These are phyloP conservation scores for Holothuria scabra DNA, from an alignment of 53 echinoderm and acorn worm species.

Conservation along the genomic window DNA sequence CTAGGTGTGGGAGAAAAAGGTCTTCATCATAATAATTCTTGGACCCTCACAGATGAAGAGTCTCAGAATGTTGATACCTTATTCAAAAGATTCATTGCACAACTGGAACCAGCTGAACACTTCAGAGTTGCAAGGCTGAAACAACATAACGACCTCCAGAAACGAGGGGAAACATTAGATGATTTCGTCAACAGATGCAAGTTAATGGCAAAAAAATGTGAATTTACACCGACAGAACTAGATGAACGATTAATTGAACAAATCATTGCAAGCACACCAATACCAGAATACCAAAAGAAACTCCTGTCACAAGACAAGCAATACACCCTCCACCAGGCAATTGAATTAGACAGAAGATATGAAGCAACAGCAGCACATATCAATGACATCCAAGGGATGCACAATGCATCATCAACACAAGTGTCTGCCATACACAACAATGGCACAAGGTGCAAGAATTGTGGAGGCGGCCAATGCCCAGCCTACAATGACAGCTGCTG, in stretches of 20 bases:
- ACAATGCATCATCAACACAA: neutral
- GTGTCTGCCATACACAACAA: conserved; percentile 5
- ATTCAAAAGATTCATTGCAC: neutral
- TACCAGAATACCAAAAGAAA: conserved; percentile 52
- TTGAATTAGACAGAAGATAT: conserved; percentile 37
- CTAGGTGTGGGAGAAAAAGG: neutral
- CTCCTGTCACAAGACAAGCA: neutral
- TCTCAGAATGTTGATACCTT: neutral
- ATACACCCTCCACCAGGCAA: conserved; percentile 13
- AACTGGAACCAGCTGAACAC: conserved; percentile 4
- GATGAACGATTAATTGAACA: conserved; percentile 56
- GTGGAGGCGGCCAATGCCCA: conserved; percentile 40
- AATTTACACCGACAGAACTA: conserved; percentile 30
- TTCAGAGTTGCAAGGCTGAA: conserved; percentile 5
- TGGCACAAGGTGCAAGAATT: conserved; percentile 18
- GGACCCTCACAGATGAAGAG: conserved; percentile 5
- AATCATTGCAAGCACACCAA: conserved; percentile 51
- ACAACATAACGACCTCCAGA: neutral
- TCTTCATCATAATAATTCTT: neutral
- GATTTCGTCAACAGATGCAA: conserved; percentile 61
- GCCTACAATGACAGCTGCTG: conserved; percentile 27
- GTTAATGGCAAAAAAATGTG: conserved; percentile 42
- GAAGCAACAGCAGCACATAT: conserved; percentile 57
- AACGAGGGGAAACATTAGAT: conserved; percentile 35
- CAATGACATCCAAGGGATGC: conserved; percentile 32